These are phyloP conservation scores for Mimachlamys varia DNA, from an alignment of 2,888 invertebrate species.

Conservation along the genomic window DNA sequence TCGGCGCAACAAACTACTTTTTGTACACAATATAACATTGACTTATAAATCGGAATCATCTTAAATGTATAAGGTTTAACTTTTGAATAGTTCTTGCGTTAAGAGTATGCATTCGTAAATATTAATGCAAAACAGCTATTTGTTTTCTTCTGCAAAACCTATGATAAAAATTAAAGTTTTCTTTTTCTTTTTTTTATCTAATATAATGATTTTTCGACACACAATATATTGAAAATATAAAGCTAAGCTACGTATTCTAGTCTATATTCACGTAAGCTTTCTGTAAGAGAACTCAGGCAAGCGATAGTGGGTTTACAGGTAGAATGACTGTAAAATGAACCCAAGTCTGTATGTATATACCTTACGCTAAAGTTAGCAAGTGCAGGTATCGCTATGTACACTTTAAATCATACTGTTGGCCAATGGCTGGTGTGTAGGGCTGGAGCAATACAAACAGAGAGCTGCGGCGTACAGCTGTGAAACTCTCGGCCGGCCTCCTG, in stretches of 20 bases:
- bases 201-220: not conserved
- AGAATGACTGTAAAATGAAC: not conserved
- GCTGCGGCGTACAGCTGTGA: not conserved
- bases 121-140: not conserved
- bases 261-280: not conserved
- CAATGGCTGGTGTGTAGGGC: not conserved
- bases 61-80: not conserved
- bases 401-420: not conserved
- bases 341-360: conserved; percentile 9
- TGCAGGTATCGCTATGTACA: conserved; percentile 12
- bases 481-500: not conserved
- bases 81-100: not conserved
- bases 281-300: not conserved
- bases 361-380: conserved; percentile 29
- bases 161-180: not conserved
- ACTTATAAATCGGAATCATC: not conserved
- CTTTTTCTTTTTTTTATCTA: not conserved
- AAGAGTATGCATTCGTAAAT: not conserved
- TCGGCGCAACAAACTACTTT: not conserved
- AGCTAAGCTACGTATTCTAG: not conserved
- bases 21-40: not conserved
- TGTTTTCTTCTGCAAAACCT: not conserved
- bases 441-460: not conserved
- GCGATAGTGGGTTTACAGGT: conserved; percentile 21
- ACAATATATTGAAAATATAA: not conserved